Conservation (phyloP, 2,888 invertebrate genomes). For the Strigamia crassipes region DNA sequence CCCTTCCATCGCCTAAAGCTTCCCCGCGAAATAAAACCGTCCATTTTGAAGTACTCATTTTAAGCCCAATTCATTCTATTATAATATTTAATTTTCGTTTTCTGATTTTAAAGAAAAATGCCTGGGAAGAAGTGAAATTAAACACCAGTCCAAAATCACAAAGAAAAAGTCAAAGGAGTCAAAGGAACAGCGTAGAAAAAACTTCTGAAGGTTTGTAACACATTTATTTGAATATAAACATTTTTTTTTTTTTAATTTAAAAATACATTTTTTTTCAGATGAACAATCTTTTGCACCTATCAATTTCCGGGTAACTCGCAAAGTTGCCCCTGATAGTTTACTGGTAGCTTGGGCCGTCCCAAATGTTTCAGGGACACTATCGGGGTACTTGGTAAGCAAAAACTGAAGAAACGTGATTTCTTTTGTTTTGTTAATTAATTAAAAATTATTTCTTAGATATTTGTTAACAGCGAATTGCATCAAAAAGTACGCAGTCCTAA, state of each 20-base stretch:
- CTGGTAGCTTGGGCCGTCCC: constrained; percentile 53
- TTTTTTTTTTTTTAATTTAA: neutral
- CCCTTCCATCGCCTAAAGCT: constrained; percentile 18
- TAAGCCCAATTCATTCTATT: neutral
- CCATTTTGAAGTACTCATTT: constrained; percentile 3
- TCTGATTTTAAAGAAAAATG: constrained; percentile 7
- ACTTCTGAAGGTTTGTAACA: constrained; percentile 46
- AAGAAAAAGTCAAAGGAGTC: constrained; percentile 51
- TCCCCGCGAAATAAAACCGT: constrained; percentile 33
- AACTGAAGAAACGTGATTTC: neutral
- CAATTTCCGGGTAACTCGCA: constrained; percentile 53
- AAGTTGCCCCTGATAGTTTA: constrained; percentile 54
- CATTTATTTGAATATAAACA: neutral
- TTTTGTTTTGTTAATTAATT: constrained; percentile 12
- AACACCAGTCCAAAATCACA: constrained; percentile 45
- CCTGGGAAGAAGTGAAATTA: neutral
- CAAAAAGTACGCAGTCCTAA: constrained; percentile 53
- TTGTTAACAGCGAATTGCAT: constrained; percentile 53
- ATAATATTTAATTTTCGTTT: neutral
- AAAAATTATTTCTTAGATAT: constrained; percentile 53
- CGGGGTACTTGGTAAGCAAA: constrained; percentile 51
- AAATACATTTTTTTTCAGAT: neutral
- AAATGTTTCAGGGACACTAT: constrained; percentile 53
- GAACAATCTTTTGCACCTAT: constrained; percentile 45
- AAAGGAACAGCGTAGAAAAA: constrained; percentile 50